Evolutionary conservation across 2,888 invertebrate species (phyloP), one percentile per base, ranked within the genome.

Genomic region (Eustalomyia histrio): DNA sequence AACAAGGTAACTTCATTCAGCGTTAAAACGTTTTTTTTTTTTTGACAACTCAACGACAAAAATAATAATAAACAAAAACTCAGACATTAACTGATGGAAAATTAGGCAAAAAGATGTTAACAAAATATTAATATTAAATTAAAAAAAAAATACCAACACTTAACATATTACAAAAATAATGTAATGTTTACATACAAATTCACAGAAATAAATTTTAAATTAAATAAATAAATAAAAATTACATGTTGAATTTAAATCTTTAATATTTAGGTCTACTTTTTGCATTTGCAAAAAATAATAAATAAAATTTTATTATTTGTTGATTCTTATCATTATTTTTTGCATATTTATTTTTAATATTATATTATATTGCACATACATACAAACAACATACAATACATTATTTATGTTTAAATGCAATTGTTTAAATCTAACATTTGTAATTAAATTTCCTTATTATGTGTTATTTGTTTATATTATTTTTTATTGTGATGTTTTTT

Each of bases 1-100:
- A 39, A 58, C 61, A 74, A 71, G 17, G 18, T 63, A 71, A 73
- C 58, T 68, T 64, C 61, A 68, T 68, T 43, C 61, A 65, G 39
- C 47, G 53, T 35, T 12, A 53, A 61, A 55, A 29, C 35, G 50
- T 33, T 18, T 52, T 24, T 24, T 24, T 24, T 24, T 24, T 60
- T 75, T 75, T 55, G 58, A 58, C 69, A 55, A 63, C 47, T 10
- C 35, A 72, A n/a, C 50, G 21, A n/a, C 53, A 53, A 35, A 33
- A 14, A 29, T 24, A 47, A 29, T 24, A 47, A n/a, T 47, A 47
- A 47, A 47, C n/a, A n/a, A 47, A n/a, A 47, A 47, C n/a, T 12
- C n/a, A 47, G 43, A 47, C 43, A n/a, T 47, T 47, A 47, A 47
- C 43, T 47, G 43, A 47, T n/a, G 43, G 43, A n/a, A n/a, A 47